Evolutionary conservation across 2,888 invertebrate genomes (phyloP), one percentile per base, ranked within the genome.

Genomic region (Plagodis dolabraria): DNA sequence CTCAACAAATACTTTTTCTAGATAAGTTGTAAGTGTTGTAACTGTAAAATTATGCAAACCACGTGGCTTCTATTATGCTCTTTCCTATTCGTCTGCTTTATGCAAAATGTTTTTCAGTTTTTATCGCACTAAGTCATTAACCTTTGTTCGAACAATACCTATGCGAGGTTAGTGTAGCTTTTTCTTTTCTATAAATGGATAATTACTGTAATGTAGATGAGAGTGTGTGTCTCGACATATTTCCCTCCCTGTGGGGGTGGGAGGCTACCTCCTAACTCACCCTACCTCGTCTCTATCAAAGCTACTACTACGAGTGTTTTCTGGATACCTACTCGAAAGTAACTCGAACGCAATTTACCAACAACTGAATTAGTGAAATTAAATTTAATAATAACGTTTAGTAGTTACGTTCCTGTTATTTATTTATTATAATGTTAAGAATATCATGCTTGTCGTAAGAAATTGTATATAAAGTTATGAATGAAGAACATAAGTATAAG

Each of bases 151-250:
- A 50, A n/a, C 10, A 43, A 71, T 76, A 78, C 22, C 22, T 22
- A 22, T 71, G 75, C 67, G 49, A 72, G 68, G 69, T 68, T 69
- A 62, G 47, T 59, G 76, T 79, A 75, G 60, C 76, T 81, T 75
- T 76, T 79, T 79, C 76, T 83, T 80, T 74, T 75, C 77, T 76
- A 80, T 89, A 89, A 89, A 89, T 86, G 85, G 84, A 87, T 91
- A 89, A 90, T 92, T 91, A 91, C 83, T 82, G 84, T 90, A 90
- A 92, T 90, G 89, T 88, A 86, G 83, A 79, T 78, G 80, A 70
- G 80, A 76, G 78, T 77, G 88, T 85, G 87, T 85, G 84, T 85
- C 80, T 82, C 82, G 80, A 83, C 83, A 85, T 87, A 84, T 87
- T 86, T 85, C 83, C 82, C 82, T 73, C 76, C 64, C 65, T 71